Base-by-base conservation (phyloP, 1,140 invertebrate species). In the Cotesia typhae region DNA sequence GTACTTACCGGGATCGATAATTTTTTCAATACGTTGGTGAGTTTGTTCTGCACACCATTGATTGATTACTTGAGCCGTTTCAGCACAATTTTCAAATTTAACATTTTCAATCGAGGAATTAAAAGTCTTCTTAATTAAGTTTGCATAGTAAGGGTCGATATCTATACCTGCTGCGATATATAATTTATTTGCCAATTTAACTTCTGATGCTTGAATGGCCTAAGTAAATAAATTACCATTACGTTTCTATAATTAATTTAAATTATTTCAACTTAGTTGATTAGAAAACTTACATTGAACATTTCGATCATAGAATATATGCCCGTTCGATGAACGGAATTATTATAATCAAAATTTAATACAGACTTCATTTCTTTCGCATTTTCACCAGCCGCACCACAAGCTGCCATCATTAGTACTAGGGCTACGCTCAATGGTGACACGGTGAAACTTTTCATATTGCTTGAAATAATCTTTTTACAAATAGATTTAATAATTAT, bases 381-480 rank as follows among this genome's bases (percentile, higher is more conserved):
- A 57, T 14, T 57, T 14, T 57, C 20, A 57, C 53, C 12, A 4
- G 2, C 9, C 6, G 53, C 53, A 57, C 53, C 53, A 57, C n/a
- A n/a, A 57, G 53, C n/a, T 17, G 53, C 53, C 53, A 57, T 57
- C 53, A 57, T 57, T 1, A 57, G 20, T 57, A 57, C 12, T n/a
- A 57, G 9, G 5, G 53, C 53, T 57, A n/a, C 53, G n/a, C 53
- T 57, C 12, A 57, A 20, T 57, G 53, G 53, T n/a, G 53, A 57
- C 4, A 5, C 3, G 12, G n/a, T 7, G n/a, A 57, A 17, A 57
- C 20, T 57, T 57, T 20, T 20, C 4, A n/a, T 7, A 57, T 57
- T 20, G 0, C n/a, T 57, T 57, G 53, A 7, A 57, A 57, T 57
- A 0, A 20, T n/a, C 53, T 57, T 20, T 57, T 57, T 57, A 17